Base-by-base conservation (phyloP, 1,140 invertebrate genomes). In the Oedothorax gibbosus region DNA sequence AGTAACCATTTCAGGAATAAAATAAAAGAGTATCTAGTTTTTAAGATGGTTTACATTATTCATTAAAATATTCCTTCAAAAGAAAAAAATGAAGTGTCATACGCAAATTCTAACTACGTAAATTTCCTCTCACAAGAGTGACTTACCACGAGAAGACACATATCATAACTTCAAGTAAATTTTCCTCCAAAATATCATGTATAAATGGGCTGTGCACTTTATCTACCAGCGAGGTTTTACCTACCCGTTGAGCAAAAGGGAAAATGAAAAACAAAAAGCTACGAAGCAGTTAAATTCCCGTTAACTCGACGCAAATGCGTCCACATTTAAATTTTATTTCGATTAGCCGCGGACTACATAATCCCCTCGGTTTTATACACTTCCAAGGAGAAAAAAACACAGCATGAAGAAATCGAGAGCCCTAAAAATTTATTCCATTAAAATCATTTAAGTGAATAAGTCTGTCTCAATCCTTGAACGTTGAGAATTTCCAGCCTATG, bases 291-390 rank as follows among this genome's bases (percentile, higher is more conserved):
- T 82, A 82, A 82, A 82, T 50, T 82, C 57, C 80, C 80, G 80
- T 82, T 82, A 82, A 82, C 80, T 82, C 80, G 50, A 51, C 49
- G 57, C 35, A 81, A 73, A 82, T 73, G 68, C 12, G 57, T 49
- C 35, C 35, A n/a, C 50, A 82, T 82, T 82, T 82, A 82, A 82
- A 82, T 82, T 82, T 65, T 82, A 82, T 82, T 82, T 82, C 80
- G 80, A 82, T 82, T 82, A 82, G 60, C 72, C 57, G 11, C 8
- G 57, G 57, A 35, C 49, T 65, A 82, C 69, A 72, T 73, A 82
- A 82, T 73, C 50, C n/a, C 35, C 7, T 6, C 49, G 21, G 12
- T 65, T 73, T 65, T 35, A 82, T 73, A 54, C 69, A 60, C 56
- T 82, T 64, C 49, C 57, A 18, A 69, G 21, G 50, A 68, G 64